phyloP scores from a whole-genome alignment of 2,888 invertebrate species.

The Geophilus truncorum region DNA sequence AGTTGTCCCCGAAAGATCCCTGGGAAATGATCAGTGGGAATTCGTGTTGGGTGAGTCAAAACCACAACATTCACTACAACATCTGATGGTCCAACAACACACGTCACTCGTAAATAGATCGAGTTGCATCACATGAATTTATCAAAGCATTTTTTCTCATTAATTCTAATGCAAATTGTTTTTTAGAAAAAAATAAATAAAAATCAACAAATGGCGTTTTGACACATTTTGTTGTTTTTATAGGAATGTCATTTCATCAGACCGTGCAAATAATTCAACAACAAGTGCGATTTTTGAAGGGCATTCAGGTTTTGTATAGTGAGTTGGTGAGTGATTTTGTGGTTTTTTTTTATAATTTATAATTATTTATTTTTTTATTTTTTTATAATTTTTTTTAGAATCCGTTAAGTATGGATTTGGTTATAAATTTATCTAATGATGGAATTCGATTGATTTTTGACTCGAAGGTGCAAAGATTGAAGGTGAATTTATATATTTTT shows the following conservation, averaged over 20 bases:
- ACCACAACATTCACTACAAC: no score
- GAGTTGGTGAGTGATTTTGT: slow-evolving; percentile 65
- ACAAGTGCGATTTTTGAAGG: slow-evolving; percentile 90
- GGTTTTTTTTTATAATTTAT: not conserved
- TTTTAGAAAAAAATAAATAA: no score
- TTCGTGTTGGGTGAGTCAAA: slow-evolving; percentile 79
- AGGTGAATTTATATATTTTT: slow-evolving; percentile 52
- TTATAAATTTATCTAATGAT: slow-evolving; percentile 93
- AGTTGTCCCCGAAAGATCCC: slow-evolving; percentile 89
- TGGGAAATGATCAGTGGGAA: slow-evolving; percentile 97
- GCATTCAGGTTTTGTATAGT: slow-evolving; percentile 94
- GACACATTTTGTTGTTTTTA: not conserved
- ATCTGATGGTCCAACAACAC: no score
- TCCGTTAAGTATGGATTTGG: slow-evolving; percentile 89
- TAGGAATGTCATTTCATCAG: slow-evolving; percentile 99
- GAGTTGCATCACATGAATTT: no score
- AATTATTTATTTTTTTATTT: not conserved
- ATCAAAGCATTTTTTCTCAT: no score
- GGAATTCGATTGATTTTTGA: slow-evolving; percentile 96
- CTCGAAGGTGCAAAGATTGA: slow-evolving; percentile 86
- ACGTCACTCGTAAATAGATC: no score
- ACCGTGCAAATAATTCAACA: slow-evolving; percentile 94
- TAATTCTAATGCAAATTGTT: no score
- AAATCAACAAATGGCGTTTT: no score
- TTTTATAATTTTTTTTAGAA: slow-evolving; percentile 57